phyloP scores from a whole-genome alignment of 2,797 vertebrate genomes.

The Tapera naevia region DNA sequence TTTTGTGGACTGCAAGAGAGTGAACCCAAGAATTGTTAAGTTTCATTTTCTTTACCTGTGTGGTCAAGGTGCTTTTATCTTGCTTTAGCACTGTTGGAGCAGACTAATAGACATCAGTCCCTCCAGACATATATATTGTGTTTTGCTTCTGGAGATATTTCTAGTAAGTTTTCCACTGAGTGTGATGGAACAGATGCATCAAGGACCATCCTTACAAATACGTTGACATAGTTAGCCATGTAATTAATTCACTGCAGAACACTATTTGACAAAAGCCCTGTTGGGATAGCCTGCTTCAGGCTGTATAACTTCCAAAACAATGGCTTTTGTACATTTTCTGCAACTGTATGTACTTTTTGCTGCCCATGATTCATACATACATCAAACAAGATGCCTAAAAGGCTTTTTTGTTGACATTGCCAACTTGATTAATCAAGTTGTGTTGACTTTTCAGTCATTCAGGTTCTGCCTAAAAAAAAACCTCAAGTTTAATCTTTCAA shows the following conservation, averaged over 20 bases:
- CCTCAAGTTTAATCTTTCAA: not conserved
- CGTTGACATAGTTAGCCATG: not conserved
- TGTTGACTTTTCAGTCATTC: conserved; percentile 35
- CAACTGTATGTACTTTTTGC: not conserved
- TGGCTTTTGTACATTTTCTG: not conserved
- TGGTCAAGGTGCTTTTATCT: not conserved
- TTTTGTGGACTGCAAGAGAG: not conserved
- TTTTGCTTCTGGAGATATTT: not conserved
- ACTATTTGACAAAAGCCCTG: not conserved
- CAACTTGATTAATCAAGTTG: not conserved
- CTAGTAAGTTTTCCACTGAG: not conserved
- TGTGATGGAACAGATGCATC: not conserved
- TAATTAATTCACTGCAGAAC: conserved; percentile 4
- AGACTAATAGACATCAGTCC: not conserved
- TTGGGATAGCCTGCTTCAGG: not conserved
- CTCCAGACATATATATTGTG: not conserved
- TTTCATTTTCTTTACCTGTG: not conserved
- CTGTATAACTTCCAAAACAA: not conserved
- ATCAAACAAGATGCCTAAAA: not conserved
- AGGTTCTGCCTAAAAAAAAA: not conserved
- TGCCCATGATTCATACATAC: not conserved
- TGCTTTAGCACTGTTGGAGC: not conserved
- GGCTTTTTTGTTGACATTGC: not conserved
- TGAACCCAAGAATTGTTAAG: not conserved
- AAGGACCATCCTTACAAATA: not conserved